These are phyloP conservation scores for Naso thynnoides DNA, from an alignment of 2,797 vertebrate species.

Conservation along the genomic window DNA sequence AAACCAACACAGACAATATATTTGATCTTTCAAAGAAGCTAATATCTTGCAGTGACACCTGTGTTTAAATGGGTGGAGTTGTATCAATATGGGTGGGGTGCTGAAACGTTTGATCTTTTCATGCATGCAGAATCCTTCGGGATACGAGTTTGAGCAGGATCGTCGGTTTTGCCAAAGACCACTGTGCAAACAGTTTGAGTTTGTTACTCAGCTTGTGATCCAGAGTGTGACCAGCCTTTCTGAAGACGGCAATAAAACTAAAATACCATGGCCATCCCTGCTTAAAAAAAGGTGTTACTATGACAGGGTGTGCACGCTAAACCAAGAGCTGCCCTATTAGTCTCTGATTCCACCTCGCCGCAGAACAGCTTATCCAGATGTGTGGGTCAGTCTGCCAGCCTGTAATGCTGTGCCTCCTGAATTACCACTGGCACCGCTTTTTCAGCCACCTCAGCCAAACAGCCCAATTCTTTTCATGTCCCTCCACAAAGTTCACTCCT, in stretches of 20 bases:
- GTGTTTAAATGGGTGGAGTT: slow-evolving; percentile 81
- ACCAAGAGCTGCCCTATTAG: slow-evolving; percentile 71
- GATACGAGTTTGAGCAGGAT: slow-evolving; percentile 70
- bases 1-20: slow-evolving; percentile 72
- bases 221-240: slow-evolving; percentile 43
- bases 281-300: slow-evolving; percentile 79
- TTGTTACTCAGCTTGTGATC: slow-evolving; percentile 35
- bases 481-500: slow-evolving; percentile 55
- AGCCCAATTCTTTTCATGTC: slow-evolving; percentile 57
- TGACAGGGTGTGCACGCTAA: slow-evolving; percentile 69
- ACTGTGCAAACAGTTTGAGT: slow-evolving; percentile 61
- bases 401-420: slow-evolving; percentile 56
- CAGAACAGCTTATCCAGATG: slow-evolving; percentile 80
- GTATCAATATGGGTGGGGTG: slow-evolving; percentile 80
- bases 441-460: slow-evolving; percentile 62
- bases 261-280: slow-evolving; percentile 54
- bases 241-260: slow-evolving; percentile 64
- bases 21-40: slow-evolving; percentile 81
- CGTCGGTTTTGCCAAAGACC: slow-evolving; percentile 35
- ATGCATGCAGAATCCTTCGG: slow-evolving; percentile 52
- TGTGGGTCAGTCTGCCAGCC: slow-evolving; percentile 68
- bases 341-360: slow-evolving; percentile 63
- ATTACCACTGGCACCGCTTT: slow-evolving; percentile 64
- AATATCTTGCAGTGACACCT: slow-evolving; percentile 78
- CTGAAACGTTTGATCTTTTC: slow-evolving; percentile 74